Base-by-base conservation (phyloP, 2,113 vertebrate genomes). In the Charadrius vociferus region DNA sequence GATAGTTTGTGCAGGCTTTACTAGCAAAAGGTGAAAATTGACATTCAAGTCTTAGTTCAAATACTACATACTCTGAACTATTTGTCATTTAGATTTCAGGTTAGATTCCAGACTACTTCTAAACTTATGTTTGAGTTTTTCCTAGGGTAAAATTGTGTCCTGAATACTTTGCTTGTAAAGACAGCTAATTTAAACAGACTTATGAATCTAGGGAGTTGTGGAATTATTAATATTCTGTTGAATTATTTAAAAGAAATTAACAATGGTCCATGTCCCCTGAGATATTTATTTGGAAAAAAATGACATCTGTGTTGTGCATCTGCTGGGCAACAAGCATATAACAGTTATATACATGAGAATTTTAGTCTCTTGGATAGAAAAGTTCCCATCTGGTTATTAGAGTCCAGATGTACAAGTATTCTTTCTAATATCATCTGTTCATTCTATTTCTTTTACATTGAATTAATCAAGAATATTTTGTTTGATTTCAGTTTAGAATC, bases 171-270 rank as follows among this genome's bases (percentile, higher is more conserved):
- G 4, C 8, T 90, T 89, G 49, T 56, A 71, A 68, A 18, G 27
- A 52, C 12, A 87, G 23, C 3, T 87, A 75, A 81, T 90, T 75
- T 87, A 88, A 95, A 72, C 24, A 84, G 37, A 81, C 4, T 49
- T 82, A 32, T 3, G 3, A 61, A 66, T 87, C 21, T 72, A 63
- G 65, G 27, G 39, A 65, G 4, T 14, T 75, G 16, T 72, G 43
- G 36, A 79, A 91, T 65, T 29, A 7, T 72, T 95, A 89, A 72
- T 61, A 70, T 24, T 59, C 26, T 91, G 6, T 36, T 93, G 56
- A 89, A 89, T 82, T 91, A 81, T 61, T 91, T 65, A 61, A 91
- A 91, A 85, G 2, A 87, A 87, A 73, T 93, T 79, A 63, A 61
- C 18, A 72, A 20, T 22, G 3, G 4, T 86, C 4, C 7, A 12